A percentile compares a stretch with the other conserved stretches of the same genome.
Evolutionary conservation across 2,113 vertebrate species (phyloP).

Genomic region (Muscicapa adusta): DNA sequence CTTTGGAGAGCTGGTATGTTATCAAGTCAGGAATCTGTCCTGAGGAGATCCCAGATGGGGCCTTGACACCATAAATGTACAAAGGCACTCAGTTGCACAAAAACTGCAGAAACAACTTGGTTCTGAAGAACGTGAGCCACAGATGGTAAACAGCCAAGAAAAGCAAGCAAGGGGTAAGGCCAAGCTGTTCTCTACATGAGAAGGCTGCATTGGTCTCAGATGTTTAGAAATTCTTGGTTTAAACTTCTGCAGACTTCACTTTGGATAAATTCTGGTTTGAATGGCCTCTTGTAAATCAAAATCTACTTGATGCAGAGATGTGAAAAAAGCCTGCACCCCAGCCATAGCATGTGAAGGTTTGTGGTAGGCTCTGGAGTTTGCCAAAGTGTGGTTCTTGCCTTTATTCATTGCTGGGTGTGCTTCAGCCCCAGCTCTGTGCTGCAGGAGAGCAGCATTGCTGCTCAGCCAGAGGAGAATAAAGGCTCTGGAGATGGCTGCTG

Average conservation of each 20-base stretch:
- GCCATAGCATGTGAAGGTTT: neutral
- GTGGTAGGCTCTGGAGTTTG: neutral
- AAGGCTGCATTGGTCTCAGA: neutral
- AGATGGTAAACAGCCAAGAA: conserved; percentile 40
- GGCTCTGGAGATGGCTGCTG: neutral
- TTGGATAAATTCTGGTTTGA: neutral
- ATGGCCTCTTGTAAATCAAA: neutral
- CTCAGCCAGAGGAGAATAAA: neutral
- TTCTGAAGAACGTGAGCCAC: conserved; percentile 46
- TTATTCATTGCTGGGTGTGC: rapidly evolving
- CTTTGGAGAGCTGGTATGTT: conserved; percentile 57
- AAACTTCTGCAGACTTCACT: neutral
- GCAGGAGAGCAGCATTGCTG: neutral
- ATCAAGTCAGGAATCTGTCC: conserved; percentile 56
- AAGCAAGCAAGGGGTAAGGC: conserved; percentile 53
- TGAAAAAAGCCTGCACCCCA: neutral
- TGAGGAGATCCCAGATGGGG: conserved; percentile 52
- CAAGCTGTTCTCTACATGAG: neutral
- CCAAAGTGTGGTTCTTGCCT: neutral
- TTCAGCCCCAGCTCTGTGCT: neutral
- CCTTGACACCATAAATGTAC: conserved; percentile 64
- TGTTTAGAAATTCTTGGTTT: conserved; percentile 3
- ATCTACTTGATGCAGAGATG: neutral
- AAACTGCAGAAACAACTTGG: conserved; percentile 35
- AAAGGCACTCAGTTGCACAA: conserved; percentile 48